Percentiles rank a stretch among this genome's conserved stretches.
phyloP scores from a whole-genome alignment of 2,113 vertebrate genomes.

The Oreamnos americanus region DNA sequence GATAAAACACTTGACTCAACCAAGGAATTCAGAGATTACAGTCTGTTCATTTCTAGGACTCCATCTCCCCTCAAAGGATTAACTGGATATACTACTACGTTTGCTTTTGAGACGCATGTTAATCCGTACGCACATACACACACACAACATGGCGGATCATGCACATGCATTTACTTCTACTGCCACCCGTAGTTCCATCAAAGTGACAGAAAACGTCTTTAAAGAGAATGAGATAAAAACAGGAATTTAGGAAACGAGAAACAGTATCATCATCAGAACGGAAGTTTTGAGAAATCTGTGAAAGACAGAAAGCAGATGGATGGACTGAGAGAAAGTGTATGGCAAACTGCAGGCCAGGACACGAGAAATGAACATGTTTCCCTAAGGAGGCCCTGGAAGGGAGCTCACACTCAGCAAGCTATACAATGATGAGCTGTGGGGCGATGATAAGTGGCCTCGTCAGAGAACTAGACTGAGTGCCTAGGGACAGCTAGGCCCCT shows the following conservation, averaged over 20 bases:
- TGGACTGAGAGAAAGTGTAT: neutral
- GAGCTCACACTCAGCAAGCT: neutral
- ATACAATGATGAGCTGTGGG: neutral
- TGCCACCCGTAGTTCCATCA: neutral
- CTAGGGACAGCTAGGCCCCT: neutral
- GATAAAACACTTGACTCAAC: neutral
- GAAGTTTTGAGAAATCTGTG: neutral
- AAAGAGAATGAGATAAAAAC: neutral
- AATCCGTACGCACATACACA: neutral
- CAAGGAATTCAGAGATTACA: neutral
- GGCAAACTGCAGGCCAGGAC: neutral
- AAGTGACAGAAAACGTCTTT: neutral
- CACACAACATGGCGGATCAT: neutral
- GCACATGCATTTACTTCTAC: neutral
- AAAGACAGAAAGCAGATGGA: neutral
- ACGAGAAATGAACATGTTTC: neutral
- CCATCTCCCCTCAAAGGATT: neutral
- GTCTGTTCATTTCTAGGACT: neutral
- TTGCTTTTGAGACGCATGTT: neutral
- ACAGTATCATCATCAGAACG: neutral
- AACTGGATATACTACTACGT: neutral
- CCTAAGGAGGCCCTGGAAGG: neutral
- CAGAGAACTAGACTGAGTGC: neutral
- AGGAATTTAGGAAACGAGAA: neutral
- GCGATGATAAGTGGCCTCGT: conserved; percentile 13